Evolutionary conservation across 2,797 vertebrate genomes (phyloP).

Genomic region (Peromyscus nudipes): DNA sequence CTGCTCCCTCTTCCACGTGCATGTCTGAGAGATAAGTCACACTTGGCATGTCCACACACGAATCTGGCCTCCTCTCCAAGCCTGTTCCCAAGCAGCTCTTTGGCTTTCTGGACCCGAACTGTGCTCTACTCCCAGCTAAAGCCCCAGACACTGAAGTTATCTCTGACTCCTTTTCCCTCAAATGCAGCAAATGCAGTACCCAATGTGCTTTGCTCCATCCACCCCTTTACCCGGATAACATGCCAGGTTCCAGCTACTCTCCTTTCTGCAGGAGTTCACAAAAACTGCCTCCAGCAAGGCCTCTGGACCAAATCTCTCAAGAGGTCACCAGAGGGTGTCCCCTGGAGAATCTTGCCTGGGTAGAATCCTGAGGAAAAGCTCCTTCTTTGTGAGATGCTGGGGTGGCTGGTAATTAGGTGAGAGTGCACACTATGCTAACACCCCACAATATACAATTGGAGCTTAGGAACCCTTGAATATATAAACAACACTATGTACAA

Average conservation of each 20-base stretch:
- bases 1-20: neutral
- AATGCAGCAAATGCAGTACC: neutral
- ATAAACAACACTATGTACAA: neutral
- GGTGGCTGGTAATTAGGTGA: neutral
- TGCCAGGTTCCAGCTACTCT: neutral
- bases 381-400: neutral
- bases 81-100: fast-evolving
- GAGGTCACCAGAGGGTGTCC: neutral
- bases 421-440: neutral
- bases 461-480: neutral
- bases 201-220: fast-evolving
- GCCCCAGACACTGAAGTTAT: too few relatives aligned
- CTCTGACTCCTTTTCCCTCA: neutral
- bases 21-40: neutral
- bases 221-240: too few relatives aligned
- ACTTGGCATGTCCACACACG: neutral
- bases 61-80: neutral
- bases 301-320: fast-evolving
- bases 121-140: neutral
- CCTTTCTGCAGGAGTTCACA: neutral
- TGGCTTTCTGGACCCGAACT: too few relatives aligned
- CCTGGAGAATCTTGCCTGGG: fast-evolving
- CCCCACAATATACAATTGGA: neutral
- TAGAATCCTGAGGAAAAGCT: too few relatives aligned
- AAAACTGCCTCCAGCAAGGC: neutral